These are phyloP conservation scores for Gasteruption jaculator DNA, from an alignment of 2,888 invertebrate species.

Conservation along the genomic window DNA sequence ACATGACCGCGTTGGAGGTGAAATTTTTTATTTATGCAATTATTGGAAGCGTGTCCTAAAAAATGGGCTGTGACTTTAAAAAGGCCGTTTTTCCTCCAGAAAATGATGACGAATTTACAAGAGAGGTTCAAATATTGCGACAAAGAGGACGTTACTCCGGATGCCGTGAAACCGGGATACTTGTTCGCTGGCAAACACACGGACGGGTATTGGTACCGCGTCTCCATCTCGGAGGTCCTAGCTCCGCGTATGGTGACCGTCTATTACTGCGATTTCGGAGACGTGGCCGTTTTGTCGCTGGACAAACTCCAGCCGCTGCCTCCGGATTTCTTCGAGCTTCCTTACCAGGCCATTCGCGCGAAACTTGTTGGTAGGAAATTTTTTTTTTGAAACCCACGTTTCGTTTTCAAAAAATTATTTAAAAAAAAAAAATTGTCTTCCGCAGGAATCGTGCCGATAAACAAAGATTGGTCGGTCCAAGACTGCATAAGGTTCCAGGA, in stretches of 20 bases:
- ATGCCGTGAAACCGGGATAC: slow-evolving; percentile 56
- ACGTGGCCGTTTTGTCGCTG: slow-evolving; percentile 57
- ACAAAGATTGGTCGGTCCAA: slow-evolving; percentile 68
- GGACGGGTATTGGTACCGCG: slow-evolving; percentile 68
- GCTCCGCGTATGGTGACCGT: slow-evolving; percentile 58
- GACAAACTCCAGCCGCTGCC: slow-evolving; percentile 57
- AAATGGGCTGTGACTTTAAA: too few species aligned
- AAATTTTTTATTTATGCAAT: too few species aligned
- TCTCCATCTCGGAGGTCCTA: slow-evolving; percentile 55
- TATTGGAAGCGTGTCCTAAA: too few species aligned
- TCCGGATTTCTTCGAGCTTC: slow-evolving; percentile 57
- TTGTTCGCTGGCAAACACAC: slow-evolving; percentile 66
- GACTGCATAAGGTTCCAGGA: slow-evolving; percentile 72
- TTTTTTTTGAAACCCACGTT: slow-evolving; percentile 8
- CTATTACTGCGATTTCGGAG: slow-evolving; percentile 64
- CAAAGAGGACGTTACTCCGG: slow-evolving; percentile 51
- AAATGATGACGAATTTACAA: slow-evolving; percentile 67
- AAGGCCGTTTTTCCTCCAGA: slow-evolving; percentile 30
- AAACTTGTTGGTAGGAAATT: slow-evolving; percentile 57
- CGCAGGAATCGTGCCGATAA: slow-evolving; percentile 56
- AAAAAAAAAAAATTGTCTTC: slow-evolving; percentile 6
- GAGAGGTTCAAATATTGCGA: slow-evolving; percentile 57
- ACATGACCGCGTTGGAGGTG: slow-evolving; percentile 25
- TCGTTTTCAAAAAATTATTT: slow-evolving; percentile 7
- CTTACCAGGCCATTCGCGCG: slow-evolving; percentile 65